phyloP scores from a whole-genome alignment of 2,113 vertebrate species.

The Antechinus flavipes region DNA sequence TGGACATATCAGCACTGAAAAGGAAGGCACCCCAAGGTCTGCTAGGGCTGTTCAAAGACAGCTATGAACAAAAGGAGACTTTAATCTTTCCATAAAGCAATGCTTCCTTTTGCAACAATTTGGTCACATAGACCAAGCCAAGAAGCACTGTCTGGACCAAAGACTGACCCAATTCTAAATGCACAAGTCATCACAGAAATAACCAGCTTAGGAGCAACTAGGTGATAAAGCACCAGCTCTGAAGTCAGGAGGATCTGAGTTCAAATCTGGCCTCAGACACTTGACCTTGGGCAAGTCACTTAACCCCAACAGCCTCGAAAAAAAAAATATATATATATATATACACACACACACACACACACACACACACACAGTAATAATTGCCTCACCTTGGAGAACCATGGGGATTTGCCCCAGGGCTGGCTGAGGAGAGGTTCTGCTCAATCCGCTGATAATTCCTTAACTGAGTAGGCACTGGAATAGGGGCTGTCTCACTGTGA shows the following conservation, averaged over 20 bases:
- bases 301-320: no score
- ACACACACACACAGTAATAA: no score
- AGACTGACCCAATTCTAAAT: neutral
- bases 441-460: slow-evolving; percentile 98
- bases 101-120: neutral
- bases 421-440: slow-evolving; percentile 93
- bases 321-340: no score
- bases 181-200: neutral
- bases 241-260: no score
- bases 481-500: slow-evolving; percentile 92
- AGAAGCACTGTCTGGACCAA: neutral
- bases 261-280: no score
- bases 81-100: neutral
- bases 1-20: no score
- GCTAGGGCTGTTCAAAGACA: neutral
- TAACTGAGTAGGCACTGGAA: slow-evolving; percentile 96
- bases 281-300: no score
- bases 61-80: neutral
- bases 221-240: no score
- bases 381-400: slow-evolving; percentile 93
- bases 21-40: neutral
- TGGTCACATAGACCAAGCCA: neutral
- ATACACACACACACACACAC: no score
- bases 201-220: no score
- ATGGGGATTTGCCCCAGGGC: slow-evolving; percentile 88